Conservation (phyloP, 2,113 vertebrate species). For the Bubalus kerabau region DNA sequence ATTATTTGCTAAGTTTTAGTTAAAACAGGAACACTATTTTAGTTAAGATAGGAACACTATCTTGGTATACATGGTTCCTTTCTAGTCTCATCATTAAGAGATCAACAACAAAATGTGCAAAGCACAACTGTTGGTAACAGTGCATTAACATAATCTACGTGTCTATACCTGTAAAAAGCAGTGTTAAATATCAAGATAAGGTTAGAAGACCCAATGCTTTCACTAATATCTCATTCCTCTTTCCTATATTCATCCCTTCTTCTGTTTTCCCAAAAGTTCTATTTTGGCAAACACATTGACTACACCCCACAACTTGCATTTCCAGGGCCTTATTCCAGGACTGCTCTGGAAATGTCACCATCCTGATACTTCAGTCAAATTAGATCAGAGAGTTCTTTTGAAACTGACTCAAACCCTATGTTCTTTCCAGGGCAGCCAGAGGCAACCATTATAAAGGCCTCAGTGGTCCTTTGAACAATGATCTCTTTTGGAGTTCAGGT, state of each 20-base stretch:
- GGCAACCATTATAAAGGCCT: not conserved
- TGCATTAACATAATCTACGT: not conserved
- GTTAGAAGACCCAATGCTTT: not conserved
- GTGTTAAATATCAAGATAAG: not conserved
- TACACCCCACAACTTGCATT: not conserved
- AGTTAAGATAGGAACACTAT: not conserved
- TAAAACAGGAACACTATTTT: slow-evolving; percentile 7
- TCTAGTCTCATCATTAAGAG: not conserved
- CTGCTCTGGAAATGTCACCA: not conserved
- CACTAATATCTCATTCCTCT: not conserved
- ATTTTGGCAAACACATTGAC: not conserved
- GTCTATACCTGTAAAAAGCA: not conserved
- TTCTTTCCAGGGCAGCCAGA: not conserved
- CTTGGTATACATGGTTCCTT: not conserved
- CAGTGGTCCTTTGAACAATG: not conserved
- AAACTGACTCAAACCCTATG: not conserved
- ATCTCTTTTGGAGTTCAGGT: not conserved
- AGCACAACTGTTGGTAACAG: rapidly evolving
- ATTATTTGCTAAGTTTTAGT: not conserved
- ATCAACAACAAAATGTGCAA: not conserved
- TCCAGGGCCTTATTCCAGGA: not conserved
- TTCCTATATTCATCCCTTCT: not conserved
- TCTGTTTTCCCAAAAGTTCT: not conserved
- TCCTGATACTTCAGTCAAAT: not conserved
- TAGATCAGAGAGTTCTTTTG: not conserved